Evolutionary conservation across 2,797 vertebrate genomes (phyloP), one percentile per base, ranked within the genome.

Genomic region (Gymnoscopelus microlampas): DNA sequence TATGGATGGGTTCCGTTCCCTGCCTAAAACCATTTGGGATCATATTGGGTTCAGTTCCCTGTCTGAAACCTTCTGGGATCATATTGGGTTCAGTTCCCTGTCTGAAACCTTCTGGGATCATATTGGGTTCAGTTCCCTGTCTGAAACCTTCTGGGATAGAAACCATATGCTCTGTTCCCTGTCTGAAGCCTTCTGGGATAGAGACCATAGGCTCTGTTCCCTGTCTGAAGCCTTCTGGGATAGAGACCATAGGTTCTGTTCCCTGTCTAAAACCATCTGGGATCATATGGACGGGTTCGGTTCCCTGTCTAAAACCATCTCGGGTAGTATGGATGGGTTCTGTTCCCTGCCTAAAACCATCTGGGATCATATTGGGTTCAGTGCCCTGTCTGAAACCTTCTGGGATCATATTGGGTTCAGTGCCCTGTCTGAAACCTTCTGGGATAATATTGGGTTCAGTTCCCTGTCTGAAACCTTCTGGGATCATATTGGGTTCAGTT

Each of bases 201-300:
- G n/a, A n/a, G n/a, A n/a, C n/a, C 35, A 12, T n/a, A 4, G 29
- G 65, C 47, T 73, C 70, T 0, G 62, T 78, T 62, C 63, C 76
- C 58, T 78, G 73, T 26, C 67, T 74, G 0, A 77, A 81, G 5
- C 67, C 48, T 2, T 47, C 65, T 13, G 60, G 66, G 10, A 58
- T 58, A 5, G 6, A 35, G 5, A 19, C 19, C 19, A 19, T 19
- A 19, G 19, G 19, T 19, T 19, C 19, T 1, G 19, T 82, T 74
- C 76, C 85, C 63, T 86, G 80, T 0, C 64, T 84, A 0, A 83
- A 85, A 0, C 66, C 79, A 0, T 69, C 50, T 35, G 56, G 60
- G 1, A 62, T 9, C n/a, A 23, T 47, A 14, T n/a, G n/a, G n/a
- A n/a, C n/a, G n/a, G n/a, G 35, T 7, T 47, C 58, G 3, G 58